These are phyloP conservation scores for Drosophila parabipectinata DNA, from an alignment of 1,140 invertebrate genomes.

Conservation along the genomic window DNA sequence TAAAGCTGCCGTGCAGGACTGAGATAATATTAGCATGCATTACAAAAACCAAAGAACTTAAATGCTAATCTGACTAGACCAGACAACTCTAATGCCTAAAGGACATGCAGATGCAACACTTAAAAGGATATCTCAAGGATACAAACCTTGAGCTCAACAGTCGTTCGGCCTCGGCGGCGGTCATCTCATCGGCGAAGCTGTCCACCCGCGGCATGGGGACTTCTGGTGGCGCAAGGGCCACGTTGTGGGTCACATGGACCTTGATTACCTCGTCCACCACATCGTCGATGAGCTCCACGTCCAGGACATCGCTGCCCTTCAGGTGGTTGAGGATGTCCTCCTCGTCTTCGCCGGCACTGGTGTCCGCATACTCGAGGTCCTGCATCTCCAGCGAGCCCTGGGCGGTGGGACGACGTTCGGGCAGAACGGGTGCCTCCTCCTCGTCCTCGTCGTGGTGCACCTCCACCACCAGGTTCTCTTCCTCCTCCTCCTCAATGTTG, in stretches of 20 bases:
- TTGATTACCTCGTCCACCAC: conserved; percentile 76
- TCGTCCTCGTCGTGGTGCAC: conserved; percentile 34
- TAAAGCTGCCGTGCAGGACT: neutral
- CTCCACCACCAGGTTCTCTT: conserved; percentile 60
- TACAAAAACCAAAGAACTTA: neutral
- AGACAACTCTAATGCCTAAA: neutral
- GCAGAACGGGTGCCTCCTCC: conserved; percentile 62
- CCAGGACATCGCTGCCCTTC: conserved; percentile 63
- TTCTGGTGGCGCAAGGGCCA: conserved; percentile 7
- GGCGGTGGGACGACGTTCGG: conserved; percentile 55
- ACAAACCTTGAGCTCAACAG: conserved; percentile 89
- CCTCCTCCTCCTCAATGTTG: conserved; percentile 13
- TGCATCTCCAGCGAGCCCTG: conserved; percentile 74
- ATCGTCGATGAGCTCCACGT: conserved; percentile 59
- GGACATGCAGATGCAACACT: conserved; percentile 15
- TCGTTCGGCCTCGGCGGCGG: conserved; percentile 93
- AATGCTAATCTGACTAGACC: neutral
- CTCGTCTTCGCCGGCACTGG: conserved; percentile 85
- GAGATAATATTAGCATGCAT: neutral
- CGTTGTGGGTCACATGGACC: conserved; percentile 53
- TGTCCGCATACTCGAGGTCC: conserved; percentile 85
- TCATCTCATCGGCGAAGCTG: conserved; percentile 89
- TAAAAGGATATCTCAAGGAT: neutral
- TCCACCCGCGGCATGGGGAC: conserved; percentile 60
- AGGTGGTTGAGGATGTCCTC: conserved; percentile 80